These are phyloP conservation scores for Benthosema pterotum DNA, from an alignment of 2,797 vertebrate species.

Conservation along the genomic window DNA sequence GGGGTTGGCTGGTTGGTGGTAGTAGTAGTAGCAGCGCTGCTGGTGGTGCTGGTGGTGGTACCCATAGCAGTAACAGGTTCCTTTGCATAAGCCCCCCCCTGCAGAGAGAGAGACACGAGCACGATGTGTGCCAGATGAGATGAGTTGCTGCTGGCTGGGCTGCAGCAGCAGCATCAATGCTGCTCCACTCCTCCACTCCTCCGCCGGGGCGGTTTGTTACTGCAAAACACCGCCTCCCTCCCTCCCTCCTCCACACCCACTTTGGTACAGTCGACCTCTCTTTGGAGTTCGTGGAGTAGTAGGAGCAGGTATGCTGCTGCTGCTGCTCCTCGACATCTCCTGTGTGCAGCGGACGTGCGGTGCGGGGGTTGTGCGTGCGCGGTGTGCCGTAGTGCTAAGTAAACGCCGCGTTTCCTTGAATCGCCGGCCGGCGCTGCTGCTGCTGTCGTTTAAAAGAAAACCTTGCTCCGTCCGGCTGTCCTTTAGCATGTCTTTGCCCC, in stretches of 20 bases:
- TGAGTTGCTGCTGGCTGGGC: slow-evolving; percentile 50
- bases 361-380: slow-evolving; percentile 9
- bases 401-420: not conserved
- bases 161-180: slow-evolving; percentile 36
- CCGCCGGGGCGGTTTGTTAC: slow-evolving; percentile 42
- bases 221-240: slow-evolving; percentile 61
- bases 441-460: too few species aligned
- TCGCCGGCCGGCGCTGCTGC: too few species aligned
- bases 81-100: slow-evolving; percentile 21
- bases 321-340: slow-evolving; percentile 4
- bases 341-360: slow-evolving; percentile 23
- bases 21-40: not conserved
- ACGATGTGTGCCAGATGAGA: slow-evolving; percentile 50
- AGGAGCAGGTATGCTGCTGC: slow-evolving; percentile 30
- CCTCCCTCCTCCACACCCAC: slow-evolving; percentile 46
- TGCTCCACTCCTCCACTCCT: too few species aligned
- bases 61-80: slow-evolving; percentile 68
- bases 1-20: too few species aligned
- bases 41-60: slow-evolving; percentile 15
- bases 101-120: slow-evolving; percentile 43
- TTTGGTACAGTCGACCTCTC: slow-evolving; percentile 18
- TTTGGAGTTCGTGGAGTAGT: slow-evolving; percentile 41
- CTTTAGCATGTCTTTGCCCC: not conserved
- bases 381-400: slow-evolving; percentile 13
- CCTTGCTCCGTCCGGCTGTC: slow-evolving; percentile 5